phyloP scores from a whole-genome alignment of 1,140 invertebrate species.

The Drosophila truncata region DNA sequence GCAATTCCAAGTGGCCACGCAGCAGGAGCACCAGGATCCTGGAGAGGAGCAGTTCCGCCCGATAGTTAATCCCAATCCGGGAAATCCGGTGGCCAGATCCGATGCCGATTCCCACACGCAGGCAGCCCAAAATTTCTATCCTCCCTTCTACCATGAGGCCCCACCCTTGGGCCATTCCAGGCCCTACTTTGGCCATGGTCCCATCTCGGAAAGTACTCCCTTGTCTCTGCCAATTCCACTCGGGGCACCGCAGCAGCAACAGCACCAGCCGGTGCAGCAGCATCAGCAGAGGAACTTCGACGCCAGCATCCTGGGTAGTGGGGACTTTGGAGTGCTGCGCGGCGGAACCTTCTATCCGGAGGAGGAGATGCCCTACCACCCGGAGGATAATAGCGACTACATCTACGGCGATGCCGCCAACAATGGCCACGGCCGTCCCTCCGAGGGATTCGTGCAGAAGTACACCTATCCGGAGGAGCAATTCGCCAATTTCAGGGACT shows the following conservation, averaged over 20 bases:
- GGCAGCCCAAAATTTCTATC: slow-evolving; percentile 83
- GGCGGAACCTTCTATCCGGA: slow-evolving; percentile 93
- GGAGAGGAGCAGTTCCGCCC: slow-evolving; percentile 70
- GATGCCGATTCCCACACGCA: slow-evolving; percentile 77
- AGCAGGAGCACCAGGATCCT: slow-evolving; percentile 36
- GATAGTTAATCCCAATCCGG: slow-evolving; percentile 54
- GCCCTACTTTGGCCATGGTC: slow-evolving; percentile 69
- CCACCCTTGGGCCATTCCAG: slow-evolving; percentile 83
- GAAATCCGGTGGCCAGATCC: slow-evolving; percentile 46
- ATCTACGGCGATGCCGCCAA: slow-evolving; percentile 87
- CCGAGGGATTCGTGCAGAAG: slow-evolving; percentile 79
- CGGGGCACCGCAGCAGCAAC: slow-evolving; percentile 37
- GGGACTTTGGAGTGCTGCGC: slow-evolving; percentile 94
- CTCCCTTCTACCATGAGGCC: slow-evolving; percentile 82
- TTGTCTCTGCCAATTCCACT: slow-evolving; percentile 58
- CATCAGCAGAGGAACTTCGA: slow-evolving; percentile 72
- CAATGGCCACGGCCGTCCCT: slow-evolving; percentile 89
- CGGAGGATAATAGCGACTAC: slow-evolving; percentile 86
- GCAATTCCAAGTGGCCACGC: slow-evolving; percentile 46
- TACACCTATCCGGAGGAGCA: slow-evolving; percentile 89
- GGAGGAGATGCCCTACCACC: slow-evolving; percentile 86
- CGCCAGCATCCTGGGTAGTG: slow-evolving; percentile 90
- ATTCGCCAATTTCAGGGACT: slow-evolving; percentile 95
- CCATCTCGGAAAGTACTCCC: slow-evolving; percentile 35
- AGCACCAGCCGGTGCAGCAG: slow-evolving; percentile 28